Evolutionary conservation across 2,888 invertebrate species (phyloP).

Genomic region (Dynastes maya): DNA sequence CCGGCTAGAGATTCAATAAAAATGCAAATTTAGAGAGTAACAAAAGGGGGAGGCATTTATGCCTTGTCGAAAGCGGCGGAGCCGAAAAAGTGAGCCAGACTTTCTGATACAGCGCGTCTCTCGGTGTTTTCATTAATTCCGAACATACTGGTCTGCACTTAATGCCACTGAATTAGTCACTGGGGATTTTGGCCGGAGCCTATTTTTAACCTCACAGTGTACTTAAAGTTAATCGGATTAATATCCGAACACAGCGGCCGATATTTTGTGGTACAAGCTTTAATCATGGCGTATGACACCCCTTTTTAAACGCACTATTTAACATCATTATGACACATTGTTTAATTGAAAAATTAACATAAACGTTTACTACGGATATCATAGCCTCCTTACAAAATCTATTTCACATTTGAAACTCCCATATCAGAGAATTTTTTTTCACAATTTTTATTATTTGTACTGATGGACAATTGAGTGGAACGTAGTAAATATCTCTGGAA

Average conservation of each 20-base stretch:
- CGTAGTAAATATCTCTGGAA: no score
- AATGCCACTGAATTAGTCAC: constrained; percentile 70
- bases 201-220: constrained; percentile 69
- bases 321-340: constrained; percentile 56
- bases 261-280: constrained; percentile 64
- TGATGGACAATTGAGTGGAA: no score
- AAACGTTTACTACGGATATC: neutral
- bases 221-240: constrained; percentile 71
- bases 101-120: constrained; percentile 55
- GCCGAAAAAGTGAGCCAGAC: constrained; percentile 57
- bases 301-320: constrained; percentile 36
- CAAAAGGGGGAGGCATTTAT: constrained; percentile 71
- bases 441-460: no score
- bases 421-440: no score
- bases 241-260: constrained; percentile 65
- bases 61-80: constrained; percentile 69
- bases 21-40: constrained; percentile 77
- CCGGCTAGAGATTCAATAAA: constrained; percentile 71
- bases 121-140: constrained; percentile 69
- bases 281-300: constrained; percentile 61
- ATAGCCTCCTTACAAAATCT: no score
- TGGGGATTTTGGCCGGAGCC: constrained; percentile 68
- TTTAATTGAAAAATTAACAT: constrained; percentile 65
- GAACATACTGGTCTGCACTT: constrained; percentile 69
- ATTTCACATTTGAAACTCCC: no score